phyloP scores from a whole-genome alignment of 2,888 invertebrate genomes.

The Noctuana brunneofusca region DNA sequence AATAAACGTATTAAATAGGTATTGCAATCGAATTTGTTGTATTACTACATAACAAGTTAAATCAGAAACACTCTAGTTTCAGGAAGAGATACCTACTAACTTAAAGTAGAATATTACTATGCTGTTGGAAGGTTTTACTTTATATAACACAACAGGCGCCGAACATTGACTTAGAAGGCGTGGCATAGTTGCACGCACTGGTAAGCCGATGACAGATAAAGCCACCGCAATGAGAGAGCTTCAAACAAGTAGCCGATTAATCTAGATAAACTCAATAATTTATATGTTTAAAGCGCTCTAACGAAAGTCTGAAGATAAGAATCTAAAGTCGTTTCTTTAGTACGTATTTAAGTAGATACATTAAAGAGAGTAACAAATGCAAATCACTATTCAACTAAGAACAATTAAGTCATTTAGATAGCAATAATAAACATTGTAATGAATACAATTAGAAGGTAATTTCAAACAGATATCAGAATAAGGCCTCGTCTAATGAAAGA shows the following conservation, averaged over 20 bases:
- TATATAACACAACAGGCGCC: conserved; percentile 18
- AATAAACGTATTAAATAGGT: no score
- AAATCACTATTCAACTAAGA: not conserved
- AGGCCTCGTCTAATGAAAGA: not conserved
- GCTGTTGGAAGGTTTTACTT: conserved; percentile 2
- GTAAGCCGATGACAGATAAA: conserved; percentile 49
- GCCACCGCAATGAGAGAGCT: conserved; percentile 31
- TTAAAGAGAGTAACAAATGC: conserved; percentile 3
- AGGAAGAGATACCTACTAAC: conserved; percentile 10
- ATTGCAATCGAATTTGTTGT: no score
- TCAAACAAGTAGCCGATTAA: conserved; percentile 33
- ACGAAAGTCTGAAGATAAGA: conserved; percentile 24
- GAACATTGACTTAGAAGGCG: conserved; percentile 46
- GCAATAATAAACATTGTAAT: not conserved
- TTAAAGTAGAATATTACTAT: conserved; percentile 6
- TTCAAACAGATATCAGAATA: not conserved
- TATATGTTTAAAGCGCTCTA: conserved; percentile 22
- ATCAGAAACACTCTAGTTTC: not conserved
- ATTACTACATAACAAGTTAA: no score
- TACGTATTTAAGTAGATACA: no score
- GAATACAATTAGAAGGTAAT: conserved; percentile 4
- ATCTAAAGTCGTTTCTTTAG: conserved; percentile 19
- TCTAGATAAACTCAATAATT: conserved; percentile 32
- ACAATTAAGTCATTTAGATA: not conserved
- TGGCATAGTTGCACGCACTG: conserved; percentile 49